These are phyloP conservation scores for Temnothorax curvispinosus DNA, from an alignment of 1,140 invertebrate genomes.

Conservation along the genomic window DNA sequence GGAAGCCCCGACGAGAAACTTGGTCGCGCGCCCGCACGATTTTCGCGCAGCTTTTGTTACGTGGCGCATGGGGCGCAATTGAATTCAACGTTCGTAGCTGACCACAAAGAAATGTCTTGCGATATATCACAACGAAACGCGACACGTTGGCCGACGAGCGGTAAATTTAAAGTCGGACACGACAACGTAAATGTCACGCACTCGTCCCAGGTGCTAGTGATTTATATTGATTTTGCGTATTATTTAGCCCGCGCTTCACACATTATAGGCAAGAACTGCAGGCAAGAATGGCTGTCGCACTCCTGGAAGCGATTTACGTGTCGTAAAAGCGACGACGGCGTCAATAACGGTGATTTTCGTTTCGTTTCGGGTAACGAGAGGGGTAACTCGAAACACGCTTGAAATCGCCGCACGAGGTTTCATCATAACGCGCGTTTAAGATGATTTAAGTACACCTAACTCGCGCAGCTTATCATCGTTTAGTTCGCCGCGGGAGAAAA, in stretches of 20 bases:
- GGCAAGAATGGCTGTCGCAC: not conserved
- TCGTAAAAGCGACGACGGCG: slow-evolving; percentile 39
- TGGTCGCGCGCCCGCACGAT: not conserved
- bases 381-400: not conserved
- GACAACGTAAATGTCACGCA: slow-evolving; percentile 35
- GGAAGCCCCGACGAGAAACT: not conserved
- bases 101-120: slow-evolving; percentile 46
- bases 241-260: slow-evolving; percentile 23
- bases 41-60: not conserved
- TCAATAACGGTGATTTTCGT: slow-evolving; percentile 36
- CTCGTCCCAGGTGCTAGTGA: slow-evolving; percentile 19
- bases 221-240: slow-evolving; percentile 57
- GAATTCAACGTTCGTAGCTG: slow-evolving; percentile 14
- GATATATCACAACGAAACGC: slow-evolving; percentile 44
- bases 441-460: slow-evolving; percentile 3
- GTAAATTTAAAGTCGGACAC: slow-evolving; percentile 52
- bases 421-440: not conserved
- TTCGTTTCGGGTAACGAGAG: slow-evolving; percentile 29
- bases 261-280: not conserved
- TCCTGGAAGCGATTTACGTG: slow-evolving; percentile 38
- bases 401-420: not conserved
- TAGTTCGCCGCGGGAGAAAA: not conserved
- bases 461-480: slow-evolving; percentile 13
- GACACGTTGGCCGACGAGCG: slow-evolving; percentile 37
- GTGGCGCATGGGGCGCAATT: not conserved